Percentiles rank a stretch among this genome's conserved stretches.
These are phyloP conservation scores for Equus quagga DNA, from an alignment of 2,113 vertebrate species.

Conservation along the genomic window DNA sequence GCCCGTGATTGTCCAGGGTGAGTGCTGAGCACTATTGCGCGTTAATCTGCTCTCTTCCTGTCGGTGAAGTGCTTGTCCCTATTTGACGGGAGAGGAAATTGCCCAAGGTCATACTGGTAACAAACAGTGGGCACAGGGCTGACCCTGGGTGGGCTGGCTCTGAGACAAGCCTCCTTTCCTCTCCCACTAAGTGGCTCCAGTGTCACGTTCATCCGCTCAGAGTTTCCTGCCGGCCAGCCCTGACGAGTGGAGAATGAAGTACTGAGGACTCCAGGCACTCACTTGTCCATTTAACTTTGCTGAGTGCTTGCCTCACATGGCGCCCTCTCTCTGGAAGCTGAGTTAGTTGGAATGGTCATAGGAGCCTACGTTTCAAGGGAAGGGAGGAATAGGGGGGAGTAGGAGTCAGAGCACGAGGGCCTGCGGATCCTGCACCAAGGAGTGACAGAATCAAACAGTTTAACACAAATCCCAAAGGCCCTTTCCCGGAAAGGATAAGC, in stretches of 20 bases:
- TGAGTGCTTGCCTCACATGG: neutral
- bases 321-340: neutral
- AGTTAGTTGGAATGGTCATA: neutral
- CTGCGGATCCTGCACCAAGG: neutral
- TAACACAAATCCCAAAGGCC: neutral
- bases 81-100: neutral
- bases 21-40: fast-evolving
- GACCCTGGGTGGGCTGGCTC: too few species aligned
- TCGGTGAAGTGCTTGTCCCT: neutral
- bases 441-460: neutral
- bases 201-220: too few species aligned
- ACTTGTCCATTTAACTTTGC: neutral
- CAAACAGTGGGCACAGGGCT: neutral
- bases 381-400: neutral
- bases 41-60: neutral
- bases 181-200: neutral
- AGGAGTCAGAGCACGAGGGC: neutral
- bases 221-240: neutral
- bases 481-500: neutral
- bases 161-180: neutral
- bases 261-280: fast-evolving
- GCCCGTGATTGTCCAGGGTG: neutral
- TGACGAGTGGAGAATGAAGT: too few species aligned
- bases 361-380: neutral
- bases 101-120: neutral